Base-by-base conservation (phyloP, 2,888 invertebrate species). In the Tetragonula carbonaria region DNA sequence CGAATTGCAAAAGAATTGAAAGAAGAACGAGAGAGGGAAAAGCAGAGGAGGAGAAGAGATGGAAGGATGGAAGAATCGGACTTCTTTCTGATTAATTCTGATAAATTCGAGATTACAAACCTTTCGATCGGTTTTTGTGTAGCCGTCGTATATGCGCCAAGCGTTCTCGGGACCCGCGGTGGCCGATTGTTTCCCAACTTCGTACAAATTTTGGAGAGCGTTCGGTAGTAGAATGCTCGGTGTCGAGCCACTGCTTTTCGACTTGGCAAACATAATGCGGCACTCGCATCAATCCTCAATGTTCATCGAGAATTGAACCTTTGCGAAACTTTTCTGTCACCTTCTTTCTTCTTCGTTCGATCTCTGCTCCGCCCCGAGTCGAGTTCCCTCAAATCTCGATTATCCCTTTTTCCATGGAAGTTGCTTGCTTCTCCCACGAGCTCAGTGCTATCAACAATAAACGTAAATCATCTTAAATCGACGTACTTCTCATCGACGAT, bases 71-170 rank as follows among this genome's bases (percentile, higher is more conserved):
- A 2, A 57, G 14, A 21, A n/a, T 28, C 28, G 28, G 3, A 33
- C 33, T 33, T 55, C 28, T 11, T 8, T 8, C 0, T 8, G 11
- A 8, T 23, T 23, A 23, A 23, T 23, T 23, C 23, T 23, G 23
- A 23, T 23, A 23, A 23, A 23, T 1, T 11, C 45, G 45, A 45
- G 8, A 38, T 96, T 94, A 99, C 28, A 28, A 28, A 28, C 99
- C 97, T 97, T 97, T 90, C 97, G 97, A 92, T 99, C 99, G 87
- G 96, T 97, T 95, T 98, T 98, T 90, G 98, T 96, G 92, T 97
- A 97, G 1, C 98, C 99, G 90, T 99, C 98, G 94, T 98, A 97
- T 86, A 99, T 97, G 92, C 97, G 97, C 99, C 99, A 99, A 70
- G 98, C 96, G 88, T 98, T 96, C 91, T 98, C 98, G 0, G 98